phyloP scores from a whole-genome alignment of 2,113 vertebrate genomes.

The Dicrurus megarhynchus region DNA sequence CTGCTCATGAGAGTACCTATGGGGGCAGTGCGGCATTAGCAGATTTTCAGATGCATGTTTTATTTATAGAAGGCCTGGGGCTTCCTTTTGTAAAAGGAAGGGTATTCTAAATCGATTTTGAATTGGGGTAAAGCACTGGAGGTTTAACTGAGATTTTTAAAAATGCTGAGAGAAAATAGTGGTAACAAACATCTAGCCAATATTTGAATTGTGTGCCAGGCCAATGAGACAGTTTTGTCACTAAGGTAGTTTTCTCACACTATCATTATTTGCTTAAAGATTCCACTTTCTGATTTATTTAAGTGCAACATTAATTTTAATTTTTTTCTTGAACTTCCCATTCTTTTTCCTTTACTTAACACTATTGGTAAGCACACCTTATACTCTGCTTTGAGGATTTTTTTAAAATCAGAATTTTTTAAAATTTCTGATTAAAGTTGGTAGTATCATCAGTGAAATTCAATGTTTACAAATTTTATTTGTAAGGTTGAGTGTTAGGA shows the following conservation, averaged over 20 bases:
- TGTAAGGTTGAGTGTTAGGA: background rate
- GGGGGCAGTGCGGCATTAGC: background rate
- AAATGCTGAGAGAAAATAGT: background rate
- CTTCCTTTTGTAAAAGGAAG: background rate
- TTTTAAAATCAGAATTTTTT: background rate
- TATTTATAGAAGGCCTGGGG: background rate
- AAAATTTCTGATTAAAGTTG: background rate
- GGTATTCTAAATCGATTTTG: background rate
- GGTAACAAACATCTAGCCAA: background rate
- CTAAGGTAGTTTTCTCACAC: rapidly evolving
- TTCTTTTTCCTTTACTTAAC: background rate
- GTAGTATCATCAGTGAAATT: background rate
- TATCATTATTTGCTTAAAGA: background rate
- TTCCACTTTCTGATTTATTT: background rate
- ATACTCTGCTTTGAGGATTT: background rate
- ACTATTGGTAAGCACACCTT: background rate
- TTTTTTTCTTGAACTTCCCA: background rate
- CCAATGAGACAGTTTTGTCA: background rate
- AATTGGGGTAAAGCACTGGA: background rate
- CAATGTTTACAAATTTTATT: background rate
- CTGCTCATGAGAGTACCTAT: background rate
- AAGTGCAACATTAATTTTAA: background rate
- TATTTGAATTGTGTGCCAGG: background rate
- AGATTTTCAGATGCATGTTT: background rate
- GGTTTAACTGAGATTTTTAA: background rate